Base-by-base conservation (phyloP, 2,797 vertebrate species). In the Galaxias olidus region DNA sequence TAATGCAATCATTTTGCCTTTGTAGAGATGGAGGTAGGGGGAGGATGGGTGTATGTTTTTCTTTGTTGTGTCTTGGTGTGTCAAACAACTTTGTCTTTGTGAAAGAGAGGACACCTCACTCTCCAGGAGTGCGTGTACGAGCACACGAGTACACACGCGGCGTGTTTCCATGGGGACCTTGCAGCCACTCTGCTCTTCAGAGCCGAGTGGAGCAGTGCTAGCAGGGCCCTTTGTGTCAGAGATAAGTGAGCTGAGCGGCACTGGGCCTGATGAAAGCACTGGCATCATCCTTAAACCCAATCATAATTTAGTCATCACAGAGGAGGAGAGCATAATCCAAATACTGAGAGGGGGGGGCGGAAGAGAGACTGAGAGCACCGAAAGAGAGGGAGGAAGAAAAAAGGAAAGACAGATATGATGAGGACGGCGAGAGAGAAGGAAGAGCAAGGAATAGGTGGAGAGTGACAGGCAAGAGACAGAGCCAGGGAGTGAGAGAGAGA, bases 231-330 rank as follows among this genome's bases (percentile, higher is more conserved):
- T 92, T 91, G 90, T 92, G 84, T 85, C 88, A 88, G 82, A 84
- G 90, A 88, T 70, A 81, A 89, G 77, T 68, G 72, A 85, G 75
- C 49, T 75, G 76, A 82, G 71, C 77, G 81, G 73, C 83, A 88
- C 83, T 88, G 91, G 83, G 30, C 82, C 84, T 94, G 94, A 95
- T 95, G 93, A 95, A 96, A 94, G 94, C 91, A 75, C 79, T 88
- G 90, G 90, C 92, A 87, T 93, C 91, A 87, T 93, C 91, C 93
- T 94, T 92, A 94, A 93, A 90, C 87, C 88, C 91, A 92, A 94
- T 94, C 93, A 93, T 94, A 93, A 95, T 96, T 96, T 95, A 94
- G 92, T 93, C 92, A 94, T 95, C 93, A 30, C 30, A 94, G 83
- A 70, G 84, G 85, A 88, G 88, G 83, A 90, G 80, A 74, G 74